Conservation (phyloP, 2,113 vertebrate species). For the Naja naja region DNA sequence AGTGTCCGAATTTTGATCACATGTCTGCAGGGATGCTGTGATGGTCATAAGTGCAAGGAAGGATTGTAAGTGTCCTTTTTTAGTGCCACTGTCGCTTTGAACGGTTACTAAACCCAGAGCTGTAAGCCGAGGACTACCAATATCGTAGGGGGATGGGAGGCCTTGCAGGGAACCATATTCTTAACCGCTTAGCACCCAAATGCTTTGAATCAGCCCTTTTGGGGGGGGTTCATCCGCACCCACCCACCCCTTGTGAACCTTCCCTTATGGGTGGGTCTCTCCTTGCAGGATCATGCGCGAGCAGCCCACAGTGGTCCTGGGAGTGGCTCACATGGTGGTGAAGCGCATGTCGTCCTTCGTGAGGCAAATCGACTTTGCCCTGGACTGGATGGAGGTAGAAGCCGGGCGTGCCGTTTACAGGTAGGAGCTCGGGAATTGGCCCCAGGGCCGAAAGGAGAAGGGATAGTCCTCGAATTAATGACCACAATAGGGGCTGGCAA, state of each 20-base stretch:
- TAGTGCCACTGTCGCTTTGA: background rate
- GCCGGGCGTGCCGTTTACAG: slow-evolving; percentile 91
- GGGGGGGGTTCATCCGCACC: too few species aligned
- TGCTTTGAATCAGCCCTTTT: background rate
- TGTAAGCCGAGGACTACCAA: background rate
- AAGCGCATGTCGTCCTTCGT: slow-evolving; percentile 89
- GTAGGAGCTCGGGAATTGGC: slow-evolving; percentile 57
- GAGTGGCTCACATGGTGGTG: slow-evolving; percentile 87
- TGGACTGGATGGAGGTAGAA: slow-evolving; percentile 97
- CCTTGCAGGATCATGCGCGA: slow-evolving; percentile 85
- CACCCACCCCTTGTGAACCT: background rate
- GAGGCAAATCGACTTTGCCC: slow-evolving; percentile 90
- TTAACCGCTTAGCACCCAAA: too few species aligned
- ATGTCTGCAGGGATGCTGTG: too few species aligned
- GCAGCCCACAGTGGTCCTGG: slow-evolving; percentile 84
- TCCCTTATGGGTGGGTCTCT: rapidly evolving
- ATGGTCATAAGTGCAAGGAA: too few species aligned
- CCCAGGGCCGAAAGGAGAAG: background rate
- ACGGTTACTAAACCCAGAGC: too few species aligned
- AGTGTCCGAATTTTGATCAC: too few species aligned
- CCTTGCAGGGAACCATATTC: background rate
- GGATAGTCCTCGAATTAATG: background rate
- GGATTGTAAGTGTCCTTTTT: too few species aligned
- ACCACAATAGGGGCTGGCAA: too few species aligned
- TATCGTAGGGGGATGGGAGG: background rate